Evolutionary conservation across 2,113 vertebrate species (phyloP).

Genomic region (Puntigrus tetrazona): DNA sequence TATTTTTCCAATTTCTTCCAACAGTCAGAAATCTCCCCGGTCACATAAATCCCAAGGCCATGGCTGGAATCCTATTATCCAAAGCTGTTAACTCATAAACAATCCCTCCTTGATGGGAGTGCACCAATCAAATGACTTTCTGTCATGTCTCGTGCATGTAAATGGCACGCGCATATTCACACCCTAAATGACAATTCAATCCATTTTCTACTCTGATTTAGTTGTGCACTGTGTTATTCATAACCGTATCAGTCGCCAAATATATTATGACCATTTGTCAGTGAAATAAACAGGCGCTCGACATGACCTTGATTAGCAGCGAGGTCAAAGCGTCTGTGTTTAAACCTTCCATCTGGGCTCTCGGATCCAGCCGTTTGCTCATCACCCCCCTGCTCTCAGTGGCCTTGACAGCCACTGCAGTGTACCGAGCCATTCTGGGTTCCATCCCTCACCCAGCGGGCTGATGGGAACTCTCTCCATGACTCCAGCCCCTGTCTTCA

Average conservation of each 20-base stretch:
- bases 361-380: conserved; percentile 32
- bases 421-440: conserved; percentile 68
- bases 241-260: conserved; percentile 16
- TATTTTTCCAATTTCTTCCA: conserved; percentile 62
- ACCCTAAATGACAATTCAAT: conserved; percentile 32
- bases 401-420: conserved; percentile 72
- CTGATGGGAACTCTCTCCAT: conserved; percentile 74
- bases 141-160: conserved; percentile 40
- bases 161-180: conserved; percentile 23
- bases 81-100: conserved; percentile 65
- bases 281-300: conserved; percentile 40
- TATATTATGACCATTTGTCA: conserved; percentile 44
- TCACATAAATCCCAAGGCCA: conserved; percentile 63
- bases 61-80: conserved; percentile 64
- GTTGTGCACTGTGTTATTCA: conserved; percentile 44
- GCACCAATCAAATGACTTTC: background rate
- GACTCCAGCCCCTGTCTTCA: conserved; percentile 77
- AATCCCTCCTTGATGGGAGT: conserved; percentile 58
- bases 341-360: conserved; percentile 40
- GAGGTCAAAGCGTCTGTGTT: conserved; percentile 45
- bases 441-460: conserved; percentile 78
- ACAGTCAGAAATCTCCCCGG: conserved; percentile 58
- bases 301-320: conserved; percentile 52
- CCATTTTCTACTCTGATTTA: conserved; percentile 34
- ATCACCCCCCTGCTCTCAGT: conserved; percentile 48